Percentiles rank a stretch among this genome's conserved stretches.
Evolutionary conservation across 2,888 invertebrate genomes (phyloP).

Genomic region (Osmoderma eremita): DNA sequence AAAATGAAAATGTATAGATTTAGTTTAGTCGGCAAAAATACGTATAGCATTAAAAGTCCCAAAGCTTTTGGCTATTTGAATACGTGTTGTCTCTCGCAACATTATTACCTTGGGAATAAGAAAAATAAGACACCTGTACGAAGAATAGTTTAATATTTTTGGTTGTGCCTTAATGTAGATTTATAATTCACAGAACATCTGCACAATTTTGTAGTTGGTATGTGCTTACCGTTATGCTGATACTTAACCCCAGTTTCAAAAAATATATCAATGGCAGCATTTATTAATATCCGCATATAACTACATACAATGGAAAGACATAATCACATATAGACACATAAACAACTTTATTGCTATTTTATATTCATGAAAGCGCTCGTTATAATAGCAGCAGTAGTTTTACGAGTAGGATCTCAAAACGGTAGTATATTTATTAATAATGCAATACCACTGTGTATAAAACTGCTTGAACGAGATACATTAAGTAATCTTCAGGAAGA

Average conservation of each 20-base stretch:
- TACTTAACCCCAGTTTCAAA: not conserved
- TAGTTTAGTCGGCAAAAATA: too few relatives aligned
- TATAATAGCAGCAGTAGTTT: conserved; percentile 22
- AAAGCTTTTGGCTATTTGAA: too few relatives aligned
- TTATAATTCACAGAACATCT: too few relatives aligned
- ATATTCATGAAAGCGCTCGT: conserved; percentile 26
- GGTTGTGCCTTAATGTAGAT: too few relatives aligned
- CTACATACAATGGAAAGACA: conserved; percentile 2
- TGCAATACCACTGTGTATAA: conserved; percentile 2
- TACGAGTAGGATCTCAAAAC: conserved; percentile 6
- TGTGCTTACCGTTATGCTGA: too few relatives aligned
- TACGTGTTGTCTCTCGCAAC: too few relatives aligned
- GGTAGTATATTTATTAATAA: conserved; percentile 34
- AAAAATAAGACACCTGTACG: too few relatives aligned
- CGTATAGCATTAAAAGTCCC: too few relatives aligned
- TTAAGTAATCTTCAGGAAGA: conserved; percentile 21
- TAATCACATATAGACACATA: conserved; percentile 9
- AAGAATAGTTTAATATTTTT: too few relatives aligned
- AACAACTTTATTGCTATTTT: conserved; percentile 18
- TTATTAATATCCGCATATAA: not conserved
- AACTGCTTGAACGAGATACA: conserved; percentile 17
- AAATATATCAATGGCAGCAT: conserved; percentile 8
- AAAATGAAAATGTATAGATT: too few relatives aligned
- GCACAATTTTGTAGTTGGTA: too few relatives aligned
- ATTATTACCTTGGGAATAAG: too few relatives aligned